Evolutionary conservation across 1,140 invertebrate genomes (phyloP).

Genomic region (Potamilus streckersoni): DNA sequence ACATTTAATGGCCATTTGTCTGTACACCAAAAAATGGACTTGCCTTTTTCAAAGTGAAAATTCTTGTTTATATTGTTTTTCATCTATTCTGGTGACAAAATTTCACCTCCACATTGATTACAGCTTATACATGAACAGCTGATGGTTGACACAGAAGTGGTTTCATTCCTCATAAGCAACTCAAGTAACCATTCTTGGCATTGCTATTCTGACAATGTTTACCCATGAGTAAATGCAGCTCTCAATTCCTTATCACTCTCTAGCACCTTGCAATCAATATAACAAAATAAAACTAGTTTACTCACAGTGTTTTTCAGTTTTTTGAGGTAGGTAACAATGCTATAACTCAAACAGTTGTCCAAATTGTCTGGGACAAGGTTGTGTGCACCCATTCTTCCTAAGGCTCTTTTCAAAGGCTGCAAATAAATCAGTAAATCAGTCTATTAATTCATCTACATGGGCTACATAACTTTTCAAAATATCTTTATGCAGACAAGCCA

Average conservation of each 20-base stretch:
- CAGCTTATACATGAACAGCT: too few relatives aligned
- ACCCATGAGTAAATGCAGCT: not conserved
- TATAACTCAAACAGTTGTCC: constrained; percentile 93
- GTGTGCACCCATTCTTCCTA: constrained; percentile 91
- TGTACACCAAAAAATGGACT: not conserved
- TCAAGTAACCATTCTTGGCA: not conserved
- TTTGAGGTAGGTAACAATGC: constrained; percentile 94
- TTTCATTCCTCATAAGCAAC: not conserved
- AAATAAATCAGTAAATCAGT: constrained; percentile 51
- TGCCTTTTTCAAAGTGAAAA: not conserved
- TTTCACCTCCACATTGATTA: too few relatives aligned
- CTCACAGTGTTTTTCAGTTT: constrained; percentile 85
- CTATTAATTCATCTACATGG: not conserved
- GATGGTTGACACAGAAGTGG: too few relatives aligned
- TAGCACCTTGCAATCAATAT: not conserved
- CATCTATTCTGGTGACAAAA: not conserved
- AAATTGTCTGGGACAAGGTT: constrained; percentile 88
- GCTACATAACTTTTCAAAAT: too few relatives aligned
- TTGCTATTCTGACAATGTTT: not conserved
- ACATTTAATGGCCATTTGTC: not conserved
- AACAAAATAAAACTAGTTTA: not conserved
- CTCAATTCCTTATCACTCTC: not conserved
- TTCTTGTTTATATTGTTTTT: not conserved
- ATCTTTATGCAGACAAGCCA: too few relatives aligned
- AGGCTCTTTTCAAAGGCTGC: constrained; percentile 87